Percentiles rank a stretch among this genome's conserved stretches.
phyloP scores from a whole-genome alignment of 2,888 invertebrate species.

The Ectemnius cavifrons region DNA sequence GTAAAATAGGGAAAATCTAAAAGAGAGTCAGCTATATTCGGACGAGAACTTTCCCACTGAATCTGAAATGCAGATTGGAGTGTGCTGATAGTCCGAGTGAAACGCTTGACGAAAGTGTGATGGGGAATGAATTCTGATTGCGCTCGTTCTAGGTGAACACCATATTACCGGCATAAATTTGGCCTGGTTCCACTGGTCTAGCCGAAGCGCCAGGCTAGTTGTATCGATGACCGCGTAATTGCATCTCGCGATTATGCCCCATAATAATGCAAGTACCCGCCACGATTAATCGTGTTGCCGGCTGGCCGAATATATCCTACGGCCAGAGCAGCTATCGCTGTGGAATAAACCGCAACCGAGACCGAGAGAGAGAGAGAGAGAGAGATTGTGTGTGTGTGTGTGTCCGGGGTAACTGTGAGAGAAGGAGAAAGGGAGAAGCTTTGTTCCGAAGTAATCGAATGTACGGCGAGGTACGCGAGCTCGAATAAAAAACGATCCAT shows the following conservation, averaged over 20 bases:
- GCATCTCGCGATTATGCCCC: slow-evolving; percentile 22
- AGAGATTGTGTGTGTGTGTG: too few relatives aligned
- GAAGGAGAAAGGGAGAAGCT: slow-evolving; percentile 16
- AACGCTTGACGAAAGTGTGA: too few relatives aligned
- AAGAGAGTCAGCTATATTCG: too few relatives aligned
- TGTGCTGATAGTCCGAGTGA: not conserved
- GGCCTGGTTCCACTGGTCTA: too few relatives aligned
- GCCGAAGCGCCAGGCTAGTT: not conserved
- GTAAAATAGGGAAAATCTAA: too few relatives aligned
- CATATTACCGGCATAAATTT: too few relatives aligned
- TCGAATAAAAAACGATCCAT: slow-evolving; percentile 20
- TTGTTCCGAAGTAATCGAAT: slow-evolving; percentile 40
- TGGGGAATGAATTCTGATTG: too few relatives aligned
- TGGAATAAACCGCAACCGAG: not conserved
- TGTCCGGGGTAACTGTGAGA: too few relatives aligned
- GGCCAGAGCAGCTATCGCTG: slow-evolving; percentile 11
- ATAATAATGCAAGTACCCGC: slow-evolving; percentile 18
- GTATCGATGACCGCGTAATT: slow-evolving; percentile 23
- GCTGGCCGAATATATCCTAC: slow-evolving; percentile 20
- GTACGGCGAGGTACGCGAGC: slow-evolving; percentile 14
- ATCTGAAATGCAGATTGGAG: slow-evolving; percentile 5
- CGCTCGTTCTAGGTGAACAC: too few relatives aligned
- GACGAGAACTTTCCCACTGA: not conserved
- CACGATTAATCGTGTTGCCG: slow-evolving; percentile 39
- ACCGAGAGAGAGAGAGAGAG: too few relatives aligned